Conservation (phyloP, 2,797 vertebrate species). For the Sylvia borin region DNA sequence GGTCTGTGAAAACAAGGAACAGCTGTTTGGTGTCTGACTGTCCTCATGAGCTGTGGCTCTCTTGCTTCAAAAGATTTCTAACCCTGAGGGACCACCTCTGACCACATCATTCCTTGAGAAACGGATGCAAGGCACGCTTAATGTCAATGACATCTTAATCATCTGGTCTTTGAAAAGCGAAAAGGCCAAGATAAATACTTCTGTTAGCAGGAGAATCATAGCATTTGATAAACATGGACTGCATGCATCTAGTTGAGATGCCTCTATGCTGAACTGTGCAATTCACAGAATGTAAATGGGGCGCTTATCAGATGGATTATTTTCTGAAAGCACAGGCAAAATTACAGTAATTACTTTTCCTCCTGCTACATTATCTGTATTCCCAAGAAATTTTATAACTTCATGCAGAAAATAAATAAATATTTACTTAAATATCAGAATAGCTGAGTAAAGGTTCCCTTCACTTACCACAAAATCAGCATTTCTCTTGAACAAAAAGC, state of each 20-base stretch:
- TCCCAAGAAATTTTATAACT: constrained; percentile 57
- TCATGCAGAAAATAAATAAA: constrained; percentile 58
- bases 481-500: background rate
- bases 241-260: background rate
- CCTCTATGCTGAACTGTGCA: constrained; percentile 12
- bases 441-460: constrained; percentile 32
- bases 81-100: background rate
- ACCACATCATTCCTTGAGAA: background rate
- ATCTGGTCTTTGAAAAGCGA: background rate
- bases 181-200: background rate
- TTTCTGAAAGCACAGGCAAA: constrained; percentile 54
- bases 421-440: constrained; percentile 54
- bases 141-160: background rate
- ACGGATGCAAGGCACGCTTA: background rate
- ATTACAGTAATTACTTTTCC: constrained; percentile 62
- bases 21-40: background rate
- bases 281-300: constrained; percentile 49
- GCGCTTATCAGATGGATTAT: constrained; percentile 56
- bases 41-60: background rate
- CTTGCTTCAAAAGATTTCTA: background rate
- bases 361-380: constrained; percentile 56
- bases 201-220: background rate
- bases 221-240: background rate
- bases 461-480: background rate
- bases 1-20: background rate